Evolutionary conservation across 2,888 invertebrate species (phyloP), one percentile per base, ranked within the genome.

Genomic region (Coelopa pilipes): DNA sequence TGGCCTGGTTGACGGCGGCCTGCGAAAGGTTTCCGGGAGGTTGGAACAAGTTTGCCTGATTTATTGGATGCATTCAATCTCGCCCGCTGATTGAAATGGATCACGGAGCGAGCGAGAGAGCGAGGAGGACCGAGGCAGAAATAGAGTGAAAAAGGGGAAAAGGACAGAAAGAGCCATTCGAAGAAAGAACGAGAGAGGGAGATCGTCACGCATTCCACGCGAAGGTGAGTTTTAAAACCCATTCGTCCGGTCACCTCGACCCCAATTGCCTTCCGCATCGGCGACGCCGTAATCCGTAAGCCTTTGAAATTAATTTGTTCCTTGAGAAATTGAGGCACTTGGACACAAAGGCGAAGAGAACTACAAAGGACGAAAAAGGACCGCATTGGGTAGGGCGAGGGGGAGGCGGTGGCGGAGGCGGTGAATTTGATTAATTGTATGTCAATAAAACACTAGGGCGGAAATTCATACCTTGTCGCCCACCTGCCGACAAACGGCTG

Each of bases 381-480:
- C 17, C n/a, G n/a, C n/a, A n/a, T n/a, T n/a, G n/a, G n/a, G n/a
- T n/a, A n/a, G n/a, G n/a, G n/a, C n/a, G n/a, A n/a, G n/a, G n/a
- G n/a, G n/a, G n/a, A n/a, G n/a, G n/a, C n/a, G n/a, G n/a, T n/a
- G n/a, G 17, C 11, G 17, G 10, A 53, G 34, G 34, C 4, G 34
- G 34, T 34, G 65, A n/a, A 15, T 71, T 46, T 83, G 81, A 83
- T 79, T 82, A 83, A 84, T 84, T 82, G 81, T 79, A 75, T 75
- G 80, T 79, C 82, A 83, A 83, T 84, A 84, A 84, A 84, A 80
- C 82, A 84, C 82, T 82, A 24, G 13, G 69, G 81, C 80, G 80
- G 81, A 79, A 81, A 82, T 81, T 83, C 83, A 81, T 82, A 82
- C 81, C 80, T 80, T 79, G 74, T 71, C n/a, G n/a, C n/a, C n/a